A percentile compares a stretch with the other conserved stretches of the same genome.
These are phyloP conservation scores for Muschampia plurimacula DNA, from an alignment of 2,888 invertebrate species.

Conservation along the genomic window DNA sequence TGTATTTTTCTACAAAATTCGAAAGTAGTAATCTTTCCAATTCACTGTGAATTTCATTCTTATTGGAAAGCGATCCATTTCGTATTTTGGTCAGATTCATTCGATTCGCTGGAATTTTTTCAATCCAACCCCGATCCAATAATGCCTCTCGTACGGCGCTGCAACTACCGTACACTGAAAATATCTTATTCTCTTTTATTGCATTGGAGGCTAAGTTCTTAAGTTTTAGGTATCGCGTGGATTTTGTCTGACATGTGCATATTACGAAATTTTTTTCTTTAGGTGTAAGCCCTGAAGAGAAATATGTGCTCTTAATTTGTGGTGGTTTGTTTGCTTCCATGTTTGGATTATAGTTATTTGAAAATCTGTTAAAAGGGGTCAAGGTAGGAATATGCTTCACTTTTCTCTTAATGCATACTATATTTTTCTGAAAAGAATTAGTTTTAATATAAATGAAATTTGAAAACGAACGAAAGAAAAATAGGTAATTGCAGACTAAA, in stretches of 20 bases:
- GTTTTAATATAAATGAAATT: background rate
- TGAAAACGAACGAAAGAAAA: background rate
- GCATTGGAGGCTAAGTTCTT: constrained; percentile 78
- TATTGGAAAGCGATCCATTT: constrained; percentile 56
- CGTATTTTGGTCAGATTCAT: constrained; percentile 72
- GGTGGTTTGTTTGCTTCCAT: constrained; percentile 41
- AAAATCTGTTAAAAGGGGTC: constrained; percentile 54
- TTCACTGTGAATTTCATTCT: constrained; percentile 61
- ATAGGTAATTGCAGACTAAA: constrained; percentile 13
- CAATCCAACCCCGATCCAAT: constrained; percentile 89
- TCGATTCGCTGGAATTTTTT: constrained; percentile 84
- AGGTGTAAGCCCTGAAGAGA: constrained; percentile 59
- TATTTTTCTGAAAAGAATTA: constrained; percentile 50
- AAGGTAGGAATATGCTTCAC: constrained; percentile 51
- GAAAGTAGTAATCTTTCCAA: constrained; percentile 74
- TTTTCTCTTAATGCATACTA: constrained; percentile 50
- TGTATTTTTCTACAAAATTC: constrained; percentile 66
- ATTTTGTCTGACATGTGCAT: constrained; percentile 63
- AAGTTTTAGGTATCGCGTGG: constrained; percentile 61
- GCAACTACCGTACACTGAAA: constrained; percentile 82
- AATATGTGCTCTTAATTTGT: constrained; percentile 46
- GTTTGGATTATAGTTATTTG: constrained; percentile 42
- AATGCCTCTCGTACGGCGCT: constrained; percentile 85
- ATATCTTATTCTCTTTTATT: constrained; percentile 81
- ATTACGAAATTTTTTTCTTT: constrained; percentile 73